These are phyloP conservation scores for Callocephalon fimbriatum DNA, from an alignment of 2,113 vertebrate species.

Conservation along the genomic window DNA sequence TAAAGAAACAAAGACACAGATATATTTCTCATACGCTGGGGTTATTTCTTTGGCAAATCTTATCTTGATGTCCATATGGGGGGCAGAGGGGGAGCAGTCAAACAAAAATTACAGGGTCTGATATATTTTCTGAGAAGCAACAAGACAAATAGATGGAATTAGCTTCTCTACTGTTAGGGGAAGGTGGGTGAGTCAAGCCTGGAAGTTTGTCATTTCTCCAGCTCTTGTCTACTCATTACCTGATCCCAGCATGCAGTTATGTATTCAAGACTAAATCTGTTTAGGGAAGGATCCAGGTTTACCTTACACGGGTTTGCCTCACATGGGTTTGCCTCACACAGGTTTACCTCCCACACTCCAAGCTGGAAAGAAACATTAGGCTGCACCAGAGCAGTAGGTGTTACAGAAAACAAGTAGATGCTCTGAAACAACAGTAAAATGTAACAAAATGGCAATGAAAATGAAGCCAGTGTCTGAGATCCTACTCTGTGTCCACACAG, in stretches of 20 bases:
- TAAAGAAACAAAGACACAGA: background rate
- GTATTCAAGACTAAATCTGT: background rate
- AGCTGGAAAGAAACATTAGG: background rate
- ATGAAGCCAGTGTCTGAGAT: background rate
- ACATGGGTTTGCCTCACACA: background rate
- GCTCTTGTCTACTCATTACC: background rate
- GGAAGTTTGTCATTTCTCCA: background rate
- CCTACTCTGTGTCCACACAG: background rate
- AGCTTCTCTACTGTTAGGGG: background rate
- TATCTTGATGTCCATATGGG: background rate
- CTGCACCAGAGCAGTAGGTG: background rate
- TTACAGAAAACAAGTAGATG: background rate
- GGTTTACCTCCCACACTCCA: background rate
- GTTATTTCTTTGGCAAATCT: background rate
- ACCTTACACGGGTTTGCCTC: background rate
- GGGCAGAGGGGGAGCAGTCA: background rate
- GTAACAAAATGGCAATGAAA: background rate
- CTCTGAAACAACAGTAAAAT: background rate
- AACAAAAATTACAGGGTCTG: background rate
- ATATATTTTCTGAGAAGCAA: background rate
- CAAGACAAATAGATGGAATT: background rate
- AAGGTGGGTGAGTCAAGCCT: background rate
- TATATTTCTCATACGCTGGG: background rate
- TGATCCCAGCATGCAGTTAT: background rate
- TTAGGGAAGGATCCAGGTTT: background rate